These are phyloP conservation scores for Mythimna loreyi DNA, from an alignment of 2,888 invertebrate genomes.

Conservation along the genomic window DNA sequence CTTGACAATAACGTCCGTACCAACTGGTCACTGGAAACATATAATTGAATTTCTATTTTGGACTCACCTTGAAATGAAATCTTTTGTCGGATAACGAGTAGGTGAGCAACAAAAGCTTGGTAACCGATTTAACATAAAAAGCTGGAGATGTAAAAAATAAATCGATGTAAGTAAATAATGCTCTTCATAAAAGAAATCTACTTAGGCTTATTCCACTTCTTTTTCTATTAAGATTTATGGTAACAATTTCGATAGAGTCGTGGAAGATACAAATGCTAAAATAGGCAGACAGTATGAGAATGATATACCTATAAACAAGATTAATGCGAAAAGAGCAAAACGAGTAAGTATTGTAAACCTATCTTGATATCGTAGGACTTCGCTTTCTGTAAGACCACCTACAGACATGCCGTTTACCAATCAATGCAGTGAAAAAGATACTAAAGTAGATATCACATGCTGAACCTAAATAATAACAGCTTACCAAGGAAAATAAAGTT, in stretches of 20 bases:
- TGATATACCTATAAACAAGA: conserved; percentile 14
- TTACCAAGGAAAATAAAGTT: background rate
- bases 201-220: background rate
- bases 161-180: conserved; percentile 31
- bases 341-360: background rate
- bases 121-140: conserved; percentile 40
- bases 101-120: conserved; percentile 22
- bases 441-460: background rate
- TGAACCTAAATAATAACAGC: background rate
- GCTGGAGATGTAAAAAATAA: conserved; percentile 17
- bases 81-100: conserved; percentile 42
- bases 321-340: background rate
- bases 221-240: conserved; percentile 33
- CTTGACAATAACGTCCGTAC: conserved; percentile 25
- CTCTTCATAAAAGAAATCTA: conserved; percentile 19
- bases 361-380: background rate
- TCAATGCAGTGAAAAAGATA: background rate
- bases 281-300: conserved; percentile 9
- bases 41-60: conserved; percentile 34
- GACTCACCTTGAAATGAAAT: conserved; percentile 5
- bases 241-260: conserved; percentile 13
- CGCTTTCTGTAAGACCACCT: background rate
- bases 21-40: conserved; percentile 30
- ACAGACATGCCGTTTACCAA: background rate
- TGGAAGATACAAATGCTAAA: conserved; percentile 2